These are phyloP conservation scores for Trachelus stipa DNA, from an alignment of 2,888 invertebrate genomes.

Conservation along the genomic window DNA sequence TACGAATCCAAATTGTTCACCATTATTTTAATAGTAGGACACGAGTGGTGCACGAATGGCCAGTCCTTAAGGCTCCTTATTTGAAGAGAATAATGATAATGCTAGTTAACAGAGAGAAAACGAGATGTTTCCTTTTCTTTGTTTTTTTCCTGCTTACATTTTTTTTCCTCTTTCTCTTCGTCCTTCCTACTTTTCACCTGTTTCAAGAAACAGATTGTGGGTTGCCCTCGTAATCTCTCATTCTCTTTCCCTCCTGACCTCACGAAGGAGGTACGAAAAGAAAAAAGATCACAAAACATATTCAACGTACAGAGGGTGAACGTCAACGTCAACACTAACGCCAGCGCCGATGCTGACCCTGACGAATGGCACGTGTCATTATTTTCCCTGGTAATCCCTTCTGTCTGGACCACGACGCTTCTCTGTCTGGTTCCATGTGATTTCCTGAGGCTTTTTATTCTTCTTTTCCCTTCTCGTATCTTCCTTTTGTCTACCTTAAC, in stretches of 20 bases:
- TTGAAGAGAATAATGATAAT: not conserved
- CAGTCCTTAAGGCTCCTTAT: not conserved
- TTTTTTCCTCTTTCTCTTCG: not conserved
- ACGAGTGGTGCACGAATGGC: not conserved
- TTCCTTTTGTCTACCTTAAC: not conserved
- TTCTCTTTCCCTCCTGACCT: not conserved
- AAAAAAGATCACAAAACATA: not conserved
- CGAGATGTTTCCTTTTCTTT: not conserved
- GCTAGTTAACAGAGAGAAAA: not conserved
- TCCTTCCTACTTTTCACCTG: not conserved
- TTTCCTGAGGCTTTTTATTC: not conserved
- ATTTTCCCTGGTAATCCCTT: not conserved
- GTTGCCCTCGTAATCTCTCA: not conserved
- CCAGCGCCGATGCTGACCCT: not conserved
- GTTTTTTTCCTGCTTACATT: not conserved
- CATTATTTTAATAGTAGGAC: not conserved
- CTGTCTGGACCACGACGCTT: not conserved
- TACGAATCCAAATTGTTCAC: not conserved
- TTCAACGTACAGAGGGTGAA: not conserved
- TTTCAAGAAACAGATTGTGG: not conserved
- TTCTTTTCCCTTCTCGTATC: not conserved
- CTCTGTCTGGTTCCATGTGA: not conserved
- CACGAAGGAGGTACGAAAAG: not conserved
- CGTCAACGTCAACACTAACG: not conserved
- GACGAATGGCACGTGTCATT: not conserved